Evolutionary conservation across 2,797 vertebrate genomes (phyloP), one percentile per base, ranked within the genome.

Genomic region (Tenualosa ilisha): DNA sequence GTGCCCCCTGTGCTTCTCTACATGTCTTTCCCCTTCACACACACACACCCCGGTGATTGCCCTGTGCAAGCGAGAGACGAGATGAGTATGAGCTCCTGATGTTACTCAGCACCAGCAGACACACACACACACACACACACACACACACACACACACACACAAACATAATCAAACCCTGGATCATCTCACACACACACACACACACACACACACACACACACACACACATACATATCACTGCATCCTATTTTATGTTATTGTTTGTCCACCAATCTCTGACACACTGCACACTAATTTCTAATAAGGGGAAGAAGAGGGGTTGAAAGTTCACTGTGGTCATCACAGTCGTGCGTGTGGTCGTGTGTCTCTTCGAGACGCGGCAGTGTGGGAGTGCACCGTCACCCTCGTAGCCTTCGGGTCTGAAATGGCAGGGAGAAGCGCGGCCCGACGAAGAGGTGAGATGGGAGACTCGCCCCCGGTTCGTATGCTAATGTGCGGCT

Each of bases 171-270:
- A 24, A 61, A 24, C 59, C 59, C 24, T n/a, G 59, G 59, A 24
- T 61, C 59, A n/a, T n/a, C 68, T 7, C 65, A 40, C 26, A 72
- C 31, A 40, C 9, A 37, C 3, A 13, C 50, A 20, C 68, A 75
- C 17, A 75, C 68, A 65, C 63, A 65, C 63, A 65, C 63, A 65
- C 63, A 65, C 63, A 65, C 63, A 65, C 63, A 65, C 63, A 65
- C 49, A 50, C 49, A 50, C 49, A 50, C 72, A 79, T 20, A 68
- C 26, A 72, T 11, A 31, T 26, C 11, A 68, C 6, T 40, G 68
- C 68, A 15, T 72, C 1, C 6, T 13, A 6, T 40, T 40, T 72
- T 37, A 40, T 37, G 31, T 37, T 72, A 63, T 63, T n/a, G 59
- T 65, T 31, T 31, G 1, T 31, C 26, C 31, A 0, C 1, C 13